Conservation (phyloP, 2,888 invertebrate species). For the Drosophila demipolita region DNA sequence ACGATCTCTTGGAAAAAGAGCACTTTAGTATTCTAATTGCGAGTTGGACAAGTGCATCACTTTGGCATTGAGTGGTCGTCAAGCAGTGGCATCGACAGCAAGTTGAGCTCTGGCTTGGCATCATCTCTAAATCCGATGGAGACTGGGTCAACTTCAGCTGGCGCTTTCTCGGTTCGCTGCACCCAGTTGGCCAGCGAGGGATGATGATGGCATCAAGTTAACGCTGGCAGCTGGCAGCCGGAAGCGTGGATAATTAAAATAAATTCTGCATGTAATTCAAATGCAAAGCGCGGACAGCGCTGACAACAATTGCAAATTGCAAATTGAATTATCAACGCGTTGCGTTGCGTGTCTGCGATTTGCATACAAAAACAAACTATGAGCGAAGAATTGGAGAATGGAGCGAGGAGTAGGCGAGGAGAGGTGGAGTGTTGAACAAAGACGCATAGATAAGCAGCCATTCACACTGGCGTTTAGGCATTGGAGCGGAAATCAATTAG, state of each 20-base stretch:
- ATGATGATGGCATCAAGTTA: constrained; percentile 52
- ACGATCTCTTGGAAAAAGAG: constrained; percentile 23
- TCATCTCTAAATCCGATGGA: constrained; percentile 15
- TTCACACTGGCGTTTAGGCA: constrained; percentile 48
- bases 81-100: constrained; percentile 56
- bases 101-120: constrained; percentile 36
- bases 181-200: constrained; percentile 36
- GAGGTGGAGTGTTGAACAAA: constrained; percentile 30
- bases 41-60: constrained; percentile 53
- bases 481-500: constrained; percentile 72
- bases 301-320: constrained; percentile 64
- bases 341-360: constrained; percentile 53
- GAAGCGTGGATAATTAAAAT: constrained; percentile 71
- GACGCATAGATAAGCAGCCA: constrained; percentile 47
- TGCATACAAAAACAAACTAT: constrained; percentile 64
- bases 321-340: constrained; percentile 74
- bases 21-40: constrained; percentile 61
- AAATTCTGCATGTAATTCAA: constrained; percentile 74
- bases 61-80: constrained; percentile 58
- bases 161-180: constrained; percentile 59
- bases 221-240: constrained; percentile 18
- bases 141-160: constrained; percentile 65
- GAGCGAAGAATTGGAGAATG: background rate
- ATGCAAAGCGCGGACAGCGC: constrained; percentile 63
- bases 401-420: too few relatives aligned